Conservation (phyloP, 2,113 vertebrate genomes). For the Psilopogon haemacephalus region DNA sequence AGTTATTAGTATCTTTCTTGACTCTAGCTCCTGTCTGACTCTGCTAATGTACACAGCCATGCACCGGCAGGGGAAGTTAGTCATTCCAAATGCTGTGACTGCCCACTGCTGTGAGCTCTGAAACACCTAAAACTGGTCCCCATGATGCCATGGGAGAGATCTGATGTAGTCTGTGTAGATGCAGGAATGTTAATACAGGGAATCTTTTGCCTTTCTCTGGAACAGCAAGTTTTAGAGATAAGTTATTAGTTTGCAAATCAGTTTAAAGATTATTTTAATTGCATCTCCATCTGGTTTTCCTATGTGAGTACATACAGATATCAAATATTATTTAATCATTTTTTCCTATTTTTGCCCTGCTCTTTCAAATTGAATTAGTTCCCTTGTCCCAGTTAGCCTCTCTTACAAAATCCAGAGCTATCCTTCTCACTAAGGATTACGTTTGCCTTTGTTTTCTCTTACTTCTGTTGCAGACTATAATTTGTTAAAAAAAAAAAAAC, state of each 20-base stretch:
- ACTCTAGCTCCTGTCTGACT: neutral
- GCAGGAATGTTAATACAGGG: neutral
- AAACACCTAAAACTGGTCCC: neutral
- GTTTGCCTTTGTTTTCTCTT: neutral
- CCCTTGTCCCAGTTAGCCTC: neutral
- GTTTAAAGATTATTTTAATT: neutral
- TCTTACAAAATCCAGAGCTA: neutral
- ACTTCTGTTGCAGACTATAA: neutral
- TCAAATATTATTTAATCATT: neutral
- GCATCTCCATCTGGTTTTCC: neutral
- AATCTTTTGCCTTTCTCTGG: neutral
- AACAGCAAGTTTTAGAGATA: neutral
- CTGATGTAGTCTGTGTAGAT: fast-evolving
- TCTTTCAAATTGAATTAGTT: neutral
- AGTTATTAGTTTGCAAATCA: neutral
- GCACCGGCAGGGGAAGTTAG: neutral
- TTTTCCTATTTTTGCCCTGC: neutral
- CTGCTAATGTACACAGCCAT: fast-evolving
- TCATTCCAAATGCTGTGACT: neutral
- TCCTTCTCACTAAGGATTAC: neutral
- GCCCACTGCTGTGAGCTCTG: neutral
- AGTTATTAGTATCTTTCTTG: neutral
- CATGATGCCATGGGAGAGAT: neutral
- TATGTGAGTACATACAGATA: neutral
- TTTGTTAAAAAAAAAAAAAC: neutral